These are phyloP conservation scores for Drosophila micromelanica DNA, from an alignment of 1,140 invertebrate genomes.

Conservation along the genomic window DNA sequence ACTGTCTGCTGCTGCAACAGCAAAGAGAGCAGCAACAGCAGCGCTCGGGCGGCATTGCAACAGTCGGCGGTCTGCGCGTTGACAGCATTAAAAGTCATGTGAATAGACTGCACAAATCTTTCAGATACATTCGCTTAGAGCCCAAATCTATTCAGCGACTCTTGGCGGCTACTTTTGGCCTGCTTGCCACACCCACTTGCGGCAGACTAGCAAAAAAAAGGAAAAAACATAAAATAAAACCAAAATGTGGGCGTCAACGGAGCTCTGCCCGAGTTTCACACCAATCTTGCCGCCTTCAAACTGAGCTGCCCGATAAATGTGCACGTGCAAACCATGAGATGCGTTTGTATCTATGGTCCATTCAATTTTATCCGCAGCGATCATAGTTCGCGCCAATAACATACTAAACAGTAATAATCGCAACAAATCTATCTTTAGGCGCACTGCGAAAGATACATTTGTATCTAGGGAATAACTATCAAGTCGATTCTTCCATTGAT, in stretches of 20 bases:
- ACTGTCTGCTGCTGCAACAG: slow-evolving; percentile 48
- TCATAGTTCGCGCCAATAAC: background rate
- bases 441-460: background rate
- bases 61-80: slow-evolving; percentile 62
- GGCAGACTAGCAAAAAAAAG: slow-evolving; percentile 7
- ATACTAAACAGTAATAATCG: background rate
- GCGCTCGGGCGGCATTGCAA: slow-evolving; percentile 9
- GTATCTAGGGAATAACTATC: background rate
- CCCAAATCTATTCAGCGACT: slow-evolving; percentile 19
- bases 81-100: slow-evolving; percentile 76
- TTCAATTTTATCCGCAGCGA: background rate
- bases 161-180: slow-evolving; percentile 1
- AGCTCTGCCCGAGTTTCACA: slow-evolving; percentile 44
- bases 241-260: slow-evolving; percentile 38
- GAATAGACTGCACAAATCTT: slow-evolving; percentile 16
- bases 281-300: slow-evolving; percentile 1
- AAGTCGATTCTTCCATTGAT: too few species aligned
- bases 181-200: slow-evolving; percentile 53
- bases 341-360: slow-evolving; percentile 14
- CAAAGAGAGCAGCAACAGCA: slow-evolving; percentile 46
- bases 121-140: background rate
- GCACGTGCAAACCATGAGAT: slow-evolving; percentile 4
- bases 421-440: background rate
- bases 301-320: background rate
- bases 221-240: background rate